Evolutionary conservation across 2,113 vertebrate genomes (phyloP), one percentile per base, ranked within the genome.

Genomic region (Percopsis transmontana): DNA sequence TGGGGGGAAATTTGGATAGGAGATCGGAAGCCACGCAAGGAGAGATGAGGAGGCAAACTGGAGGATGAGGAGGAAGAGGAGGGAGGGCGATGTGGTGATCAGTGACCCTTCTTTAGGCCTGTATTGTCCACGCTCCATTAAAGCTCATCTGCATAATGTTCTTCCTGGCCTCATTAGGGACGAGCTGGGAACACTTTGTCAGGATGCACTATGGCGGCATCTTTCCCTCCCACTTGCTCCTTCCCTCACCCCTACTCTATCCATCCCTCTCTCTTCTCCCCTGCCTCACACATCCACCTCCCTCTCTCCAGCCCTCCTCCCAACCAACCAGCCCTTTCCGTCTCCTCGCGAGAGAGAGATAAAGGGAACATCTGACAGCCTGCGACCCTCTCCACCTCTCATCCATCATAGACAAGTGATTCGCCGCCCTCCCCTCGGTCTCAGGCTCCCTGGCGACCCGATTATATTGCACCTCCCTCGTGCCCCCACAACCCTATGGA

Each of bases 61-160:
- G 27, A 68, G 2, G 2, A 62, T 19, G 68, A 67, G n/a, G 48
- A 42, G 14, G 77, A 66, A 51, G 33, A 47, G 20, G 69, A 3
- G 10, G 21, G 51, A 14, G 51, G 2, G 9, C 51, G 38, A 70
- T 33, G 69, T 52, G 15, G 59, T 68, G 68, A 83, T 58, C 1
- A 15, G 68, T 77, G 78, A 82, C 78, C 76, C 74, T 77, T 53
- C 57, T 42, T 68, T 65, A 40, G 65, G 65, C 58, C 72, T 66
- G 55, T 47, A 12, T 33, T 13, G 60, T 67, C 72, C 61, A 74
- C 15, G 68, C 79, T 70, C 80, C 74, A 80, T 87, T 86, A 77
- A 78, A 45, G 39, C 76, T 82, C 70, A 88, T 90, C 76, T 85
- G 72, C 85, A 88, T 86, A 88, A 87, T 81, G 82, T 72, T 86